Base-by-base conservation (phyloP, 2,888 invertebrate genomes). In the Chalcis sispes region DNA sequence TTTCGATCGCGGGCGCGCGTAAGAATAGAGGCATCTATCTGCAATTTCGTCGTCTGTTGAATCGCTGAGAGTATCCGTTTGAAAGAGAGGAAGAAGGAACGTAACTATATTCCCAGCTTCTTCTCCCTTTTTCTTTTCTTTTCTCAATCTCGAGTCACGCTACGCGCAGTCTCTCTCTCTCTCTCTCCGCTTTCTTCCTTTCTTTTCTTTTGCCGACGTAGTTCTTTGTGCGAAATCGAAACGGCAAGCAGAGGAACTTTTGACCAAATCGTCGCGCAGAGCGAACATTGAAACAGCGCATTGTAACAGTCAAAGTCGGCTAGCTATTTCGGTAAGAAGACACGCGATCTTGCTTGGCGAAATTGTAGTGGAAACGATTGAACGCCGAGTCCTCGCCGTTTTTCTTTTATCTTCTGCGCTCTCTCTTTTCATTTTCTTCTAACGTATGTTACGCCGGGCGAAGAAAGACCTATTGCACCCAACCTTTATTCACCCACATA, bases 241-340 rank as follows among this genome's bases (percentile, higher is more conserved):
- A 52, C n/a, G n/a, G n/a, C n/a, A 36, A 58, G 13, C 50, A 58
- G 27, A 15, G 13, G 58, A 72, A 65, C 59, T 72, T 59, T 66
- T 59, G 40, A 40, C 65, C 50, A 40, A 72, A 50, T 65, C 20
- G 20, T 56, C 27, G 18, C 27, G 5, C 18, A 27, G 15, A 32
- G 23, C 72, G 50, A 66, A 72, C 48, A 23, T 59, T 72, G 40
- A 72, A 66, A 72, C 48, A 40, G 13, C 52, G 67, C 27, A 27
- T 36, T 48, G 32, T 40, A 50, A 59, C 58, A 72, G 64, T 64
- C 46, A 46, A 42, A 18, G 56, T 72, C 50, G 20, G 18, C 50
- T 18, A 5, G 32, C 40, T 18, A 40, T 65, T 48, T 65, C 64
- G 46, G 46, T 50, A 59, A 27, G 50, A 52, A 59, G 65, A 72